A percentile compares a stretch with the other conserved stretches of the same genome.
phyloP scores from a whole-genome alignment of 2,888 invertebrate genomes.

The Notodonta ziczac region DNA sequence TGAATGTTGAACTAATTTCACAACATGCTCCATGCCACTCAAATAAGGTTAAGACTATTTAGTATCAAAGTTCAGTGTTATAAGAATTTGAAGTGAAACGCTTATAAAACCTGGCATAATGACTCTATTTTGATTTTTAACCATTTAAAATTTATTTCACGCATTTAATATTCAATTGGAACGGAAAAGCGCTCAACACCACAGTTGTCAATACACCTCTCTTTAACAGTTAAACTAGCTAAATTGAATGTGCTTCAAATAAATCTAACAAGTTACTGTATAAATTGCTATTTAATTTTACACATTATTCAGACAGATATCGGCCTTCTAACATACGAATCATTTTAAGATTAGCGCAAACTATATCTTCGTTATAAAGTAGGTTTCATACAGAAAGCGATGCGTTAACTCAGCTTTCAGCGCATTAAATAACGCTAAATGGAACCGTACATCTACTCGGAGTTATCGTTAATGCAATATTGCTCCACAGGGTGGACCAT shows the following conservation, averaged over 20 bases:
- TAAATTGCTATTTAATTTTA: conserved; percentile 33
- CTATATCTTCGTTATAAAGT: conserved; percentile 39
- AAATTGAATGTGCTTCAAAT: neutral
- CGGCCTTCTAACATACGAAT: conserved; percentile 25
- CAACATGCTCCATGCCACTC: no score
- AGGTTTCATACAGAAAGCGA: conserved; percentile 44
- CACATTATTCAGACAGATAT: conserved; percentile 37
- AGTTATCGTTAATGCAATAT: conserved; percentile 44
- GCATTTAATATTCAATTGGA: no score
- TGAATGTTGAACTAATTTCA: neutral
- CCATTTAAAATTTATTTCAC: no score
- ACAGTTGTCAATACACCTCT: neutral
- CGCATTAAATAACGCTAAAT: conserved; percentile 54
- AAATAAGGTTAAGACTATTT: no score
- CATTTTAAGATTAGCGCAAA: conserved; percentile 32
- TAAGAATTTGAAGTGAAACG: no score
- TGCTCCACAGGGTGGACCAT: conserved; percentile 35
- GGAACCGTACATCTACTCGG: conserved; percentile 45
- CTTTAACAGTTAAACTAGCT: neutral
- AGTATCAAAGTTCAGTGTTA: no score
- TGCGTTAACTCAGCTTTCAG: conserved; percentile 36
- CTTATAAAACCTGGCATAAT: no score
- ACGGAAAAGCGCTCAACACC: no score
- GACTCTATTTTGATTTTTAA: no score
- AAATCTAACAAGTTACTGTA: conserved; percentile 16